Percentiles rank a stretch among this genome's conserved stretches.
These are phyloP conservation scores for Halichoerus grypus DNA, from an alignment of 2,113 vertebrate genomes.

Conservation along the genomic window DNA sequence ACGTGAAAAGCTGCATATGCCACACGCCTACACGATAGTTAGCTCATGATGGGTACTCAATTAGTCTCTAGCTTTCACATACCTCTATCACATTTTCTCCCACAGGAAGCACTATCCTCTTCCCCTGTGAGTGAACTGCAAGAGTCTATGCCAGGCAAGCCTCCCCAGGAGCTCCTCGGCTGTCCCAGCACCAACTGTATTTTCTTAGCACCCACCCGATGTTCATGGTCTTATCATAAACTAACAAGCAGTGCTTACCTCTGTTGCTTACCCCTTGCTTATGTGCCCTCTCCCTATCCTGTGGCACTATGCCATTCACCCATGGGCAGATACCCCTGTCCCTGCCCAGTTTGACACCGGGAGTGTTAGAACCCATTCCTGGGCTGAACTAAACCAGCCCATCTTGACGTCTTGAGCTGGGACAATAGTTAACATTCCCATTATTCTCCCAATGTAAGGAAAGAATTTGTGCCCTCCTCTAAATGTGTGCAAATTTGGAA, in stretches of 20 bases:
- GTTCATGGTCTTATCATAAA: not conserved
- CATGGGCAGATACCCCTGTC: no score
- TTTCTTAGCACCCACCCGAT: not conserved
- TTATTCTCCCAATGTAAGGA: not conserved
- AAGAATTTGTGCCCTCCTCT: not conserved
- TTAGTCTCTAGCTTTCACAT: not conserved
- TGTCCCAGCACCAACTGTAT: not conserved
- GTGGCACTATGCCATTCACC: not conserved
- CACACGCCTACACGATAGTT: not conserved
- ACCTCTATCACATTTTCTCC: not conserved
- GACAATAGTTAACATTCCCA: not conserved
- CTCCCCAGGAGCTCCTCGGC: not conserved
- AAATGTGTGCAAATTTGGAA: not conserved
- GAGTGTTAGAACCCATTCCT: not conserved
- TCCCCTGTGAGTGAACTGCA: not conserved
- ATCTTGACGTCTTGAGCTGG: not conserved
- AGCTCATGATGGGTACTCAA: no score
- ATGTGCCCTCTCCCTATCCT: not conserved
- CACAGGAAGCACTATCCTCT: not conserved
- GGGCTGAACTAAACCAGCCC: not conserved
- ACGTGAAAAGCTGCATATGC: not conserved
- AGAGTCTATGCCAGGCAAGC: not conserved
- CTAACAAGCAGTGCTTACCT: not conserved
- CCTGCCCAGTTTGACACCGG: no score
- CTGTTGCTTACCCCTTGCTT: accelerated